Conservation (phyloP, 2,888 invertebrate genomes). For the Emesis russula region DNA sequence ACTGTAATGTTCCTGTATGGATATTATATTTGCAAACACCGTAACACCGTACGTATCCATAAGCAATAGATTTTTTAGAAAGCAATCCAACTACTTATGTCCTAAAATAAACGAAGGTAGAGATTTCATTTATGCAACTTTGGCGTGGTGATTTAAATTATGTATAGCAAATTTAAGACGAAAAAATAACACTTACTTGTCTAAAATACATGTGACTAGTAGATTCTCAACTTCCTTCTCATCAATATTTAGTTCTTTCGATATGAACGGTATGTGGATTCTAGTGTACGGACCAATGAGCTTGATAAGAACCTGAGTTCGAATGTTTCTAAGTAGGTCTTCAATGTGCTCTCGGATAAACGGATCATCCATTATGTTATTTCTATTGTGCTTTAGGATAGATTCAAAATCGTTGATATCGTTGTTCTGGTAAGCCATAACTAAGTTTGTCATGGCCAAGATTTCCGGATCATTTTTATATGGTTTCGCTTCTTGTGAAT, state of each 20-base stretch:
- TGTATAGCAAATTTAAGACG: no score
- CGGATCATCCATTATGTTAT: constrained; percentile 99
- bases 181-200: constrained; percentile 99
- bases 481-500: constrained; percentile 99
- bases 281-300: constrained; percentile 99
- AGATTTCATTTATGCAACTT: no score
- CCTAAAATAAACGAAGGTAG: no score
- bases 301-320: constrained; percentile 99
- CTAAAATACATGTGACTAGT: constrained; percentile 99
- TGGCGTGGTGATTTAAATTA: no score
- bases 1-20: no score
- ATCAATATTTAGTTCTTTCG: constrained; percentile 99
- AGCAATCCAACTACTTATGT: no score
- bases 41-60: no score
- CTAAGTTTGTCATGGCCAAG: constrained; percentile 99
- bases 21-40: no score
- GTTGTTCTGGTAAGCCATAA: constrained; percentile 99
- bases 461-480: constrained; percentile 99
- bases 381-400: constrained; percentile 99
- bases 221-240: constrained; percentile 99
- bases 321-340: constrained; percentile 99
- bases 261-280: constrained; percentile 99
- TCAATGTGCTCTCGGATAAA: constrained; percentile 99
- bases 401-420: constrained; percentile 99
- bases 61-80: no score